phyloP scores from a whole-genome alignment of 2,113 vertebrate genomes.

The Stegostoma tigrinum region DNA sequence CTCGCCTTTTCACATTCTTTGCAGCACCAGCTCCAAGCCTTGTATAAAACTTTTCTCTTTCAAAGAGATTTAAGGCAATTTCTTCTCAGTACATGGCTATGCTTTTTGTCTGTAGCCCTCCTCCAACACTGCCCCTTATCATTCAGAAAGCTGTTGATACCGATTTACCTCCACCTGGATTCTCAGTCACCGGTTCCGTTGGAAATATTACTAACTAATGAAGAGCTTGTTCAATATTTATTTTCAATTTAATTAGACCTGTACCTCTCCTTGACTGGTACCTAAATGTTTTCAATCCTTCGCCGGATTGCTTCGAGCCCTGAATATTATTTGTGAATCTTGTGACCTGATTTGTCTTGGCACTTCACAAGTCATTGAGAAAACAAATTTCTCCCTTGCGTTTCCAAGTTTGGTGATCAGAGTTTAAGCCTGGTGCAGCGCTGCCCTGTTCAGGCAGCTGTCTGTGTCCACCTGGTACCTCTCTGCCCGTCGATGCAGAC shows the following conservation, averaged over 20 bases:
- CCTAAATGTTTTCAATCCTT: not conserved
- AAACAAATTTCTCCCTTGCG: not conserved
- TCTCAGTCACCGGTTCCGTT: not conserved
- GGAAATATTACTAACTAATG: not conserved
- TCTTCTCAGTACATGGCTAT: not conserved
- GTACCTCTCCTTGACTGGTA: not conserved
- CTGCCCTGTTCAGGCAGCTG: no score
- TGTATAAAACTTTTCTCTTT: no score
- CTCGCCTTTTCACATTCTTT: not conserved
- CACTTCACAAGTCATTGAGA: not conserved
- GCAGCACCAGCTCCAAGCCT: no score
- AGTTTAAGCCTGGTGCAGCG: no score
- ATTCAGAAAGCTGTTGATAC: no score
- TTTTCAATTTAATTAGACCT: not conserved
- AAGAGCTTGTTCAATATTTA: not conserved
- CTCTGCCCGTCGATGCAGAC: not conserved
- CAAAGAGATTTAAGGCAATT: not conserved
- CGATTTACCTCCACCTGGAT: no score
- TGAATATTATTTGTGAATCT: not conserved
- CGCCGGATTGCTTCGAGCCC: not conserved
- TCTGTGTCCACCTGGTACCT: not conserved
- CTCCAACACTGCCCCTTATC: not conserved
- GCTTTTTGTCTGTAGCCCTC: not conserved
- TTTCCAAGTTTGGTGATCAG: no score
- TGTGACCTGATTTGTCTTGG: not conserved